Evolutionary conservation across 2,888 invertebrate genomes (phyloP), one percentile per base, ranked within the genome.

Genomic region (Heliconius sara): DNA sequence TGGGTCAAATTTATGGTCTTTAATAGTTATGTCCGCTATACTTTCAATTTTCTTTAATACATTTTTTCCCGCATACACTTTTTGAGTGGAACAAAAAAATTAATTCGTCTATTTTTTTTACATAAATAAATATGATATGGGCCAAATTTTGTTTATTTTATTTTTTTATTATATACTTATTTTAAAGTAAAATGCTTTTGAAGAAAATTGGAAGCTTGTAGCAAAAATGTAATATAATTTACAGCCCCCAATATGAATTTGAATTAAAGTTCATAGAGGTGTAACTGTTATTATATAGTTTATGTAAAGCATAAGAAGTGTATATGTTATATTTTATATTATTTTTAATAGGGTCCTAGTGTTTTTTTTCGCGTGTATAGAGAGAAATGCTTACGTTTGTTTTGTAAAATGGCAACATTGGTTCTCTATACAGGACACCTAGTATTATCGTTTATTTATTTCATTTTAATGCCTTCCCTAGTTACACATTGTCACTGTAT

Each of bases 241-340:
- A 91, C 91, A 90, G 86, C 87, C 89, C 89, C 89, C 84, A 84
- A 84, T 90, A 89, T 91, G 92, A 88, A 90, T 90, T 89, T 91
- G 92, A 88, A 90, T 90, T 89, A 91, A 90, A 89, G 91, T 93
- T 94, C 91, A 91, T 93, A 89, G 93, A 93, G 92, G 89, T 89
- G 89, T 93, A 93, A 94, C 92, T 93, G 94, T 94, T 94, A 91
- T 89, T 90, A 91, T 90, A 91, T 93, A 94, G 94, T 94, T 94
- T 93, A 93, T 93, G 90, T 94, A 93, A 94, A 89, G 88, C 91
- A 89, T 95, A 94, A 92, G 94, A 93, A 92, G 90, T 93, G 93
- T 94, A 93, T 93, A 89, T 92, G 91, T 92, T 93, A 92, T 93
- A 92, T 93, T 93, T 92, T 93, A 91, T 93, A 90, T 90, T 90